Base-by-base conservation (phyloP, 1,140 invertebrate species). In the Hermatobates lingyangjiaoensis region DNA sequence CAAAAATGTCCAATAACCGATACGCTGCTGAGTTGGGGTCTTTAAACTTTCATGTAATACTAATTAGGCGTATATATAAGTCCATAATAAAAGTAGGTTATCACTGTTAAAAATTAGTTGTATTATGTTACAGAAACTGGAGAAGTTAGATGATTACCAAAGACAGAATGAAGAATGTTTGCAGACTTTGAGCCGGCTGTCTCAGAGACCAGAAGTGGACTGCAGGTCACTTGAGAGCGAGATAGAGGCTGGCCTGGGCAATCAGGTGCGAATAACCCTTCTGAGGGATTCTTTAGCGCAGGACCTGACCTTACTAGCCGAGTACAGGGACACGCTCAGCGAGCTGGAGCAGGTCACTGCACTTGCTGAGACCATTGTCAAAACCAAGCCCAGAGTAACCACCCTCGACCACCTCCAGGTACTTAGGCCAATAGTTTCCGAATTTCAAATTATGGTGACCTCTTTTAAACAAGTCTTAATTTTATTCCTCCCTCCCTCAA, bases 341-440 rank as follows among this genome's bases (percentile, higher is more conserved):
- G 85, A 89, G 64, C 87, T 90, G 57, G 75, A 74, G 1, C 81
- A 87, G 60, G 87, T 89, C 23, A 85, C 81, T 2, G 77, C 84
- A 27, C 73, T 88, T 2, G 84, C 86, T 2, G 80, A 87, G 63
- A 76, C 77, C 44, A 63, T 88, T 25, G 67, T 88, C 2, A 78
- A 83, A 40, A 78, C 75, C 58, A 78, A 80, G 18, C 77, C 87
- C 26, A 74, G 76, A 1, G 83, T 85, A 1, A 74, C 70, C 34
- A 77, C 78, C 56, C 67, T 86, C 49, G 75, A 81, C 57, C 80
- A 87, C 58, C 65, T 89, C 10, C 81, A 84, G 48, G 58, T 58
- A 47, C 18, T 49, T 12, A 10, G 10, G 30, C 30, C 10, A 10
- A 34, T 18, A 34, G 30, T 12, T 34, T 12, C 18, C 10, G 30